These are phyloP conservation scores for Australoheros facetus DNA, from an alignment of 2,797 vertebrate genomes.

Conservation along the genomic window DNA sequence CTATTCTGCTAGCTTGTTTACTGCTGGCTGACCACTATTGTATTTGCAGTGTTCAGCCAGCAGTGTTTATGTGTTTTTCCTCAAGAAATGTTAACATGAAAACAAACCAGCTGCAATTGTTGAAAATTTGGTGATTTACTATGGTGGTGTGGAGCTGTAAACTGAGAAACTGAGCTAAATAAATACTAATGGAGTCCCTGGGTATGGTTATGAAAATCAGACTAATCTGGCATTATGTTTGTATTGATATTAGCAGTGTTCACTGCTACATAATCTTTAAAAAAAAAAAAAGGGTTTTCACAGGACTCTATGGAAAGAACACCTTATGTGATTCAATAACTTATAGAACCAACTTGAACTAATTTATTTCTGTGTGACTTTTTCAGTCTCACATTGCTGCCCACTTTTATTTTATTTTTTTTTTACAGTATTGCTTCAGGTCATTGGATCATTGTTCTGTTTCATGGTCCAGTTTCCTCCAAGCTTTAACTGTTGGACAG, in stretches of 20 bases:
- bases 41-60: background rate
- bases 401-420: too few relatives aligned
- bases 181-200: background rate
- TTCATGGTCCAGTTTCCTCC: too few relatives aligned
- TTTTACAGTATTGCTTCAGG: too few relatives aligned
- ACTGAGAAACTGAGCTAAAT: background rate
- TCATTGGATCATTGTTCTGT: too few relatives aligned
- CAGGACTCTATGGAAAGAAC: background rate
- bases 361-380: background rate
- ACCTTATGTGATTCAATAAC: background rate
- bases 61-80: background rate
- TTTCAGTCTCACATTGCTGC: too few relatives aligned
- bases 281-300: background rate
- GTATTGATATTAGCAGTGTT: background rate
- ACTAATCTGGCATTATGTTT: background rate
- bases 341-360: background rate
- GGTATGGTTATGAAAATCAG: background rate
- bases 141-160: background rate
- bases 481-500: too few relatives aligned
- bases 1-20: slow-evolving; percentile 3
- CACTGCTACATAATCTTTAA: background rate
- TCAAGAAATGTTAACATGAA: background rate
- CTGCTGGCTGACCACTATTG: background rate
- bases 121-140: background rate
- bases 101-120: background rate